Evolutionary conservation across 2,888 invertebrate species (phyloP).

Genomic region (Myopa testacea): DNA sequence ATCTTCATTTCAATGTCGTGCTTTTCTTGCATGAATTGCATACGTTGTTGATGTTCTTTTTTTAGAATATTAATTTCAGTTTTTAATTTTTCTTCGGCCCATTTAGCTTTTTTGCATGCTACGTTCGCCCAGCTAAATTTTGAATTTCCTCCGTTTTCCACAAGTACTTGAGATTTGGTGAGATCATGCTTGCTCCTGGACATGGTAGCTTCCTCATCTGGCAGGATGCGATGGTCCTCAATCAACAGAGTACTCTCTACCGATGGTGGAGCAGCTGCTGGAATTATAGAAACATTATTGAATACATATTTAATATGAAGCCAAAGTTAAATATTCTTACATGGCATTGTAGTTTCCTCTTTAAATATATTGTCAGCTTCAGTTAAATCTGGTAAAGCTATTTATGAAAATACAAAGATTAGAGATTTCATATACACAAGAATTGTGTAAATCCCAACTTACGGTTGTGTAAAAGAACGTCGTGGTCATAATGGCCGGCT

Average conservation of each 20-base stretch:
- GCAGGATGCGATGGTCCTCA: background rate
- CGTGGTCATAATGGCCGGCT: too few relatives aligned
- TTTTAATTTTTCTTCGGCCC: conserved; percentile 10
- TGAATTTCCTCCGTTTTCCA: background rate
- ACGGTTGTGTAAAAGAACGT: background rate
- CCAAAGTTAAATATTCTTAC: background rate
- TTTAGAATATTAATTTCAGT: background rate
- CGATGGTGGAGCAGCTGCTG: background rate
- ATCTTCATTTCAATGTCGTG: conserved; percentile 9
- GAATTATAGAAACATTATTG: background rate
- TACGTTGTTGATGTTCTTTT: conserved; percentile 9
- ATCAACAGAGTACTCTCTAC: too few relatives aligned
- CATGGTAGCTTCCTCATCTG: background rate
- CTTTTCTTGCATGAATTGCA: conserved; percentile 10
- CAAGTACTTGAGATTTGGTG: background rate
- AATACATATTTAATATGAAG: background rate
- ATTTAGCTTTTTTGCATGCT: background rate
- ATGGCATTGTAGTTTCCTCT: background rate
- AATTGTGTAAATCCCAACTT: background rate
- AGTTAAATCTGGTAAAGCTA: background rate
- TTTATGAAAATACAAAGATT: background rate
- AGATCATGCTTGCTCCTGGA: background rate
- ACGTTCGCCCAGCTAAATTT: conserved; percentile 5
- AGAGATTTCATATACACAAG: background rate
- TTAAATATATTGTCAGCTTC: background rate